These are phyloP conservation scores for human (Homo sapiens) DNA, from an alignment of 2,113 vertebrate genomes.

Conservation along the genomic window DNA sequence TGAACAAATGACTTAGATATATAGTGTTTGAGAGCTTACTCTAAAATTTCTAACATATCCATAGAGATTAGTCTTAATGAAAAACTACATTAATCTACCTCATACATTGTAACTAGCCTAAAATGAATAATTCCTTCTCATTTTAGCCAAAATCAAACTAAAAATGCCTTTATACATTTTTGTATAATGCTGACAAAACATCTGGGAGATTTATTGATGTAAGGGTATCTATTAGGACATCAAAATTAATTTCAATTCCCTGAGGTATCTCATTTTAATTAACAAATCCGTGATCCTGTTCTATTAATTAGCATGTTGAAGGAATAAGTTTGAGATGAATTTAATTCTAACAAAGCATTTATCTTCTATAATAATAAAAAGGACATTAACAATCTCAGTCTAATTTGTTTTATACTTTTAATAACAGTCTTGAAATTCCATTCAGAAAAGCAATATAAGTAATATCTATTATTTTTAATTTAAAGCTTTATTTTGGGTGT, in stretches of 20 bases:
- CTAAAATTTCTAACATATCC: slow-evolving; percentile 44
- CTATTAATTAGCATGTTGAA: slow-evolving; percentile 85
- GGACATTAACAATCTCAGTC: slow-evolving; percentile 74
- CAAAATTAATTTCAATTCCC: slow-evolving; percentile 87
- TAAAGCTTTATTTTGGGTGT: slow-evolving; percentile 45
- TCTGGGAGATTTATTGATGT: slow-evolving; percentile 78
- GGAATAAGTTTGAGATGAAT: slow-evolving; percentile 81
- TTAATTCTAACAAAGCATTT: slow-evolving; percentile 83
- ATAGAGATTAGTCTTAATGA: slow-evolving; percentile 70
- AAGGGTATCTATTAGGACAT: slow-evolving; percentile 82
- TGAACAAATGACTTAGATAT: slow-evolving; percentile 54
- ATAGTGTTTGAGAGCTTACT: slow-evolving; percentile 35
- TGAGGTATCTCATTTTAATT: slow-evolving; percentile 86
- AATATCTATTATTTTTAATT: slow-evolving; percentile 70
- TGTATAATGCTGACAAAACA: slow-evolving; percentile 72
- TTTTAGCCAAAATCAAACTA: slow-evolving; percentile 64
- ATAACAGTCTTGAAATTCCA: slow-evolving; percentile 67
- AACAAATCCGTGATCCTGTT: slow-evolving; percentile 83
- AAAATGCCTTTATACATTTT: slow-evolving; percentile 65
- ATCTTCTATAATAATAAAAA: slow-evolving; percentile 80
- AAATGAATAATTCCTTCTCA: slow-evolving; percentile 60
- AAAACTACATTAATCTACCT: slow-evolving; percentile 62
- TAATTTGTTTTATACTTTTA: slow-evolving; percentile 79
- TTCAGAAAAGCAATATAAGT: slow-evolving; percentile 50
- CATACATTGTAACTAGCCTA: slow-evolving; percentile 41